Evolutionary conservation across 1,140 invertebrate species (phyloP), one percentile per base, ranked within the genome.

Genomic region (Muscidifurax raptorellus): DNA sequence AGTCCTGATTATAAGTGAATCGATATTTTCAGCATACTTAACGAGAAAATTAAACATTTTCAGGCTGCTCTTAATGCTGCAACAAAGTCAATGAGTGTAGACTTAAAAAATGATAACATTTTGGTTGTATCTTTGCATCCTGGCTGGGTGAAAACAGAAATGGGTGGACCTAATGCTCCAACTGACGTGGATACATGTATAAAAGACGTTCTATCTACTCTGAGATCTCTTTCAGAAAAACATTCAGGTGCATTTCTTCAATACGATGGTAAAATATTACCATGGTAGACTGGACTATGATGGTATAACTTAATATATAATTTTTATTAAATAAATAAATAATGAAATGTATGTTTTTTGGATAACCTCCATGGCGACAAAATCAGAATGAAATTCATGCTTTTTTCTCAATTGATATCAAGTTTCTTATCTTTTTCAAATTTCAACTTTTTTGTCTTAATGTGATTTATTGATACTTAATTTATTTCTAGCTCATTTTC

Each of bases 61-160:
- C 90, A 98, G 96, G 94, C 96, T 69, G 97, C 97, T 7, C 89
- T 98, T 22, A 99, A 98, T 93, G 96, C 96, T 87, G 95, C 97
- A 7, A 98, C 97, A 10, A 97, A 96, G 92, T 96, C 96, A 4
- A 94, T 98, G 94, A 96, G 96, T 87, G 90, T 96, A 15, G 97
- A 98, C 92, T 93, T 98, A 36, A 95, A 96, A 89, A 93, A 94
- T 52, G 94, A 96, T 87, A 95, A 95, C 52, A 98, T 99, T 82
- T 88, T 98, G 4, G 96, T 95, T 0, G 93, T 95, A 0, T 95
- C 94, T 74, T 88, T 99, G 72, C 97, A 98, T 93, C 98, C 98
- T 1, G 98, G 98, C 1, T 98, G 97, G 97, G 97, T 98, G 0
- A 95, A 95, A 88, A 98, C 98, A 0, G 96, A 97, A 83, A 96